Evolutionary conservation across 2,888 invertebrate species (phyloP).

Genomic region (Agrochola lota): DNA sequence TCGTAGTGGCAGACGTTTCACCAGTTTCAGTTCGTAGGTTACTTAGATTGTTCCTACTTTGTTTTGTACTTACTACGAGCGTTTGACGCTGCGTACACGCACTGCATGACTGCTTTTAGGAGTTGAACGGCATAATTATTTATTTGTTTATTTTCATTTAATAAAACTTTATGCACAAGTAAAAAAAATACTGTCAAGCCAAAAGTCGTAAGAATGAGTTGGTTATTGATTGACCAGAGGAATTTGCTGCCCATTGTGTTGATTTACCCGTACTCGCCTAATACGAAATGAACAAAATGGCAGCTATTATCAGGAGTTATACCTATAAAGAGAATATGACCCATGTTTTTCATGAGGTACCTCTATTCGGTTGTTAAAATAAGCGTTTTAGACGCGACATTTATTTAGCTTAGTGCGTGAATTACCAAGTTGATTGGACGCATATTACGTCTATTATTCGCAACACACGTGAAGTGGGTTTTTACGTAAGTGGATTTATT

Average conservation of each 20-base stretch:
- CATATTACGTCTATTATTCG: constrained; percentile 26
- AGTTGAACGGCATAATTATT: background rate
- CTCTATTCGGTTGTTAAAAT: background rate
- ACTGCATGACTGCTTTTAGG: background rate
- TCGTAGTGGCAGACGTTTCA: constrained; percentile 74
- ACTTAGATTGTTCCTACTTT: constrained; percentile 66
- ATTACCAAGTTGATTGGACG: constrained; percentile 2
- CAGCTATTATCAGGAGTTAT: too few relatives aligned
- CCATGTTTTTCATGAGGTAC: background rate
- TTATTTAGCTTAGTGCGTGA: constrained; percentile 14
- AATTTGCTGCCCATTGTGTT: background rate
- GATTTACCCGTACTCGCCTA: background rate
- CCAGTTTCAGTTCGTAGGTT: constrained; percentile 72
- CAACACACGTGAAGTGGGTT: background rate
- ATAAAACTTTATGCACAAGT: too few relatives aligned
- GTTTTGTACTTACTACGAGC: constrained; percentile 46
- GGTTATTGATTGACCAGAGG: background rate
- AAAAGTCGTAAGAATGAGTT: background rate
- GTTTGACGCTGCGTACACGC: background rate
- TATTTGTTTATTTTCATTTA: background rate
- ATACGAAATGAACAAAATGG: background rate
- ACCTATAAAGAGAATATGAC: background rate
- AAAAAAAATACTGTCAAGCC: background rate
- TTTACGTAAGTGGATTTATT: background rate
- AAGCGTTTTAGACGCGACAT: background rate